A percentile compares a stretch with the other conserved stretches of the same genome.
These are phyloP conservation scores for Anarsia innoxiella DNA, from an alignment of 2,888 invertebrate species.

Conservation along the genomic window DNA sequence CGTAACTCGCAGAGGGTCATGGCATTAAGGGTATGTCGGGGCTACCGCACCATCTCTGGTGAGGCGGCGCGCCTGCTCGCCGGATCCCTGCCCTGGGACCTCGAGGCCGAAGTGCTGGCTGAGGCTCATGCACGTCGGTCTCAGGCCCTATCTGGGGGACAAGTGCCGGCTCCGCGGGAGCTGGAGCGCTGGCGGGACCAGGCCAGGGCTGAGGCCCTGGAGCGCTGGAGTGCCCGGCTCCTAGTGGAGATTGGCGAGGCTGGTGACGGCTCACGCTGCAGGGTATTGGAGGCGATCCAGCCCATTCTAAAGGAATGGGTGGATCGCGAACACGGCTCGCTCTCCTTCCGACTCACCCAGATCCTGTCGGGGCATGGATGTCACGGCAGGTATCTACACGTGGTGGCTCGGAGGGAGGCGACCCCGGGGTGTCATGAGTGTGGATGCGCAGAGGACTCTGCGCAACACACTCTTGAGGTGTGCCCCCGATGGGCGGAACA, in stretches of 20 bases:
- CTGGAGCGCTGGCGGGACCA: neutral
- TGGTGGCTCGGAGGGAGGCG: constrained; percentile 5
- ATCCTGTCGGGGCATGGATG: constrained; percentile 8
- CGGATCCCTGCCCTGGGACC: too few relatives aligned
- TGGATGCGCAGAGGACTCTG: neutral
- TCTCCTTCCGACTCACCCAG: constrained; percentile 5
- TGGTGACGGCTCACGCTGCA: too few relatives aligned
- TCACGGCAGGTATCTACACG: constrained; percentile 9
- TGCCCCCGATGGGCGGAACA: constrained; percentile 2
- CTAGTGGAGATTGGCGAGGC: neutral
- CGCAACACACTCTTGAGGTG: constrained; percentile 7
- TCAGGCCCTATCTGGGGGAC: neutral
- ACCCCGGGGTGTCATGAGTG: constrained; percentile 5
- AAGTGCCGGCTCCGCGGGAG: neutral
- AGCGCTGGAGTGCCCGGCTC: neutral
- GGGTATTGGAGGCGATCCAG: too few relatives aligned
- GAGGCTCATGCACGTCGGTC: constrained; percentile 10
- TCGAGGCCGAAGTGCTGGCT: constrained; percentile 15
- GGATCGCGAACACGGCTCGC: neutral
- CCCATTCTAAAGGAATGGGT: neutral
- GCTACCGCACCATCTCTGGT: constrained; percentile 13
- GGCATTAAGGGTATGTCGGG: constrained; percentile 5
- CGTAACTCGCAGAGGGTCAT: neutral
- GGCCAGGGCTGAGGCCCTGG: constrained; percentile 2
- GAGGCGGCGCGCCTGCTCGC: constrained; percentile 14